Percentiles rank a stretch among this genome's conserved stretches.
These are phyloP conservation scores for Arizona elegans DNA, from an alignment of 2,113 vertebrate species.

Conservation along the genomic window DNA sequence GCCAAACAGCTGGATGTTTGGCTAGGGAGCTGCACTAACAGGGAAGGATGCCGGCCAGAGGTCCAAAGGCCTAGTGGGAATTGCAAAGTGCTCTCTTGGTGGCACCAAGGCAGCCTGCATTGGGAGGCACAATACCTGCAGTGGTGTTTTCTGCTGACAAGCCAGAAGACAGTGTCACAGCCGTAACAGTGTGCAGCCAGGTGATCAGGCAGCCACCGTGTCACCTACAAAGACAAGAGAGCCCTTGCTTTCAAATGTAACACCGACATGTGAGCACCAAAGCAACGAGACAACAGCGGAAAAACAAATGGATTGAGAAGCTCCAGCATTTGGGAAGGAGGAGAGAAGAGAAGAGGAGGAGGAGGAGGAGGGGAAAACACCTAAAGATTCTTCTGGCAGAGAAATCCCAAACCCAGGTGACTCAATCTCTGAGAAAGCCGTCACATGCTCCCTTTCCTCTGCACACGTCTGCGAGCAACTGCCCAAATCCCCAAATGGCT, in stretches of 20 bases:
- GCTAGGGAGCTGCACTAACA: fast-evolving
- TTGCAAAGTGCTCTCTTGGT: fast-evolving
- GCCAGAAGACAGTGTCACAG: slow-evolving; percentile 93
- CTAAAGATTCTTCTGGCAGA: slow-evolving; percentile 24
- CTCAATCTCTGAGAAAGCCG: slow-evolving; percentile 3
- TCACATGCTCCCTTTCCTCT: neutral
- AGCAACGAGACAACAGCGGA: slow-evolving; percentile 10
- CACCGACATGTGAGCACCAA: neutral
- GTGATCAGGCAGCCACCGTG: slow-evolving; percentile 96
- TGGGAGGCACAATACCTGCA: slow-evolving; percentile 79
- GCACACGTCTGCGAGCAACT: neutral
- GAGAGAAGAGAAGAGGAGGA: neutral
- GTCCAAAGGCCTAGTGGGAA: fast-evolving
- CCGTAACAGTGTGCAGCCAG: slow-evolving; percentile 94
- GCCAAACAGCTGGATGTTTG: neutral
- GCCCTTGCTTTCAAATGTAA: neutral
- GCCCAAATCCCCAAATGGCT: neutral
- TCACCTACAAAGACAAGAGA: slow-evolving; percentile 75
- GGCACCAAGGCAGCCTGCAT: neutral
- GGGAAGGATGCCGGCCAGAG: fast-evolving
- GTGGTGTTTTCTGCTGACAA: slow-evolving; percentile 91
- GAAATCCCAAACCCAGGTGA: neutral
- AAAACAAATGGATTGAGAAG: neutral
- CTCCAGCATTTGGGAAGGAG: neutral
- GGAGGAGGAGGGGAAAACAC: slow-evolving; percentile 3